These are phyloP conservation scores for Chlorops oryzae DNA, from an alignment of 1,140 invertebrate species.

Conservation along the genomic window DNA sequence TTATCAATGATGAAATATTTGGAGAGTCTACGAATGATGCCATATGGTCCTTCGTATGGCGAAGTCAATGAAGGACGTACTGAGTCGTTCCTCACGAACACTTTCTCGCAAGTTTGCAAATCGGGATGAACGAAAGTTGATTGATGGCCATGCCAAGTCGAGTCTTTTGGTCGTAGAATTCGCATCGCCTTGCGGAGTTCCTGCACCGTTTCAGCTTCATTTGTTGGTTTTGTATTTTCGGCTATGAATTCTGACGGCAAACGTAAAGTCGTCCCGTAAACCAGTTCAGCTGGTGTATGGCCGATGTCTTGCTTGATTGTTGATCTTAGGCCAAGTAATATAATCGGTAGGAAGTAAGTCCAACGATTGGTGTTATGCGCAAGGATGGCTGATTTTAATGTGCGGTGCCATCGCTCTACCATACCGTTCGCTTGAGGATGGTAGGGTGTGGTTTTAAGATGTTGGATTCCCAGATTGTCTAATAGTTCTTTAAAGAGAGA, in stretches of 20 bases:
- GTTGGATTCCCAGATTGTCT: constrained; percentile 22
- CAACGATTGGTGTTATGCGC: constrained; percentile 11
- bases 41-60: constrained; percentile 20
- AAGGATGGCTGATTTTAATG: constrained; percentile 43
- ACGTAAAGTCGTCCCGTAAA: constrained; percentile 26
- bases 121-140: constrained; percentile 2
- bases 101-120: constrained; percentile 21
- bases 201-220: constrained; percentile 15
- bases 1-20: no score
- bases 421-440: constrained; percentile 45
- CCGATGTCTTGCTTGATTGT: constrained; percentile 15
- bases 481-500: not conserved
- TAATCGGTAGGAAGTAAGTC: constrained; percentile 19
- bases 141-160: constrained; percentile 15
- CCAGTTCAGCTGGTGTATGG: constrained; percentile 11
- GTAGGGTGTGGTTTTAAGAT: constrained; percentile 39
- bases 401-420: constrained; percentile 46
- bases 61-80: constrained; percentile 9
- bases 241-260: constrained; percentile 43
- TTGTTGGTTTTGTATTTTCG: not conserved
- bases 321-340: constrained; percentile 27
- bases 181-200: constrained; percentile 20
- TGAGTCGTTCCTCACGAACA: constrained; percentile 22
- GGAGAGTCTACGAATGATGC: constrained; percentile 7
- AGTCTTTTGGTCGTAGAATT: constrained; percentile 12